Evolutionary conservation across 2,888 invertebrate species (phyloP).

Genomic region (Serrognathus titanus): DNA sequence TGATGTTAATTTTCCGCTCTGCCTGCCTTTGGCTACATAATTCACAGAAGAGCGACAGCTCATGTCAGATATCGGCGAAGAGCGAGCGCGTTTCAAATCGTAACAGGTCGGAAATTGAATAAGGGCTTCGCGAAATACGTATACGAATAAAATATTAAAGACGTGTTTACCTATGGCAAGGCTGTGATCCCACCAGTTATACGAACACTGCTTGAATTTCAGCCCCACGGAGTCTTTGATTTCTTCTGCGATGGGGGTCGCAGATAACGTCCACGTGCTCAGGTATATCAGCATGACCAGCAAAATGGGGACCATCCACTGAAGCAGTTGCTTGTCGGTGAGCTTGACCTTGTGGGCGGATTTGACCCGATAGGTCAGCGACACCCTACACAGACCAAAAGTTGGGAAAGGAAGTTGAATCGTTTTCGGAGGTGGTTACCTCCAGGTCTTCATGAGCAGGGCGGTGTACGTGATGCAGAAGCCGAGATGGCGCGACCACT

Average conservation of each 20-base stretch:
- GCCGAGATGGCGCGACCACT: slow-evolving; percentile 91
- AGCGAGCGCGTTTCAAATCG: too few species aligned
- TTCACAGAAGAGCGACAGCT: too few species aligned
- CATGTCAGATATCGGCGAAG: too few species aligned
- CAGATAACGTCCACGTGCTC: slow-evolving; percentile 86
- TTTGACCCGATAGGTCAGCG: slow-evolving; percentile 88
- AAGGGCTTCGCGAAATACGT: too few species aligned
- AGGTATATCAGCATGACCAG: slow-evolving; percentile 85
- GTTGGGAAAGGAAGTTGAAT: not conserved
- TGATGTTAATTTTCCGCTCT: too few species aligned
- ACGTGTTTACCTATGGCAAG: slow-evolving; percentile 69
- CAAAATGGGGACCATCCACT: slow-evolving; percentile 92
- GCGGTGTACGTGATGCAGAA: slow-evolving; percentile 92
- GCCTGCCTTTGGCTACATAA: too few species aligned
- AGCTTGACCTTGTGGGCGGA: slow-evolving; percentile 90
- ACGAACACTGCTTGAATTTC: slow-evolving; percentile 85
- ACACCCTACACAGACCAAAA: slow-evolving; percentile 63
- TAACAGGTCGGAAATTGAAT: too few species aligned
- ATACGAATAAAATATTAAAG: too few species aligned
- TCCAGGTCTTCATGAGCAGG: slow-evolving; percentile 91
- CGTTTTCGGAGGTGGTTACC: slow-evolving; percentile 52
- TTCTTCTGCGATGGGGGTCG: slow-evolving; percentile 78
- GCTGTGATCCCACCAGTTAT: slow-evolving; percentile 95
- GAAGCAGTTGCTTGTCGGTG: slow-evolving; percentile 86
- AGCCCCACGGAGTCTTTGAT: slow-evolving; percentile 72